phyloP scores from a whole-genome alignment of 2,888 invertebrate species.

The Caenorhabditis doughertyi region DNA sequence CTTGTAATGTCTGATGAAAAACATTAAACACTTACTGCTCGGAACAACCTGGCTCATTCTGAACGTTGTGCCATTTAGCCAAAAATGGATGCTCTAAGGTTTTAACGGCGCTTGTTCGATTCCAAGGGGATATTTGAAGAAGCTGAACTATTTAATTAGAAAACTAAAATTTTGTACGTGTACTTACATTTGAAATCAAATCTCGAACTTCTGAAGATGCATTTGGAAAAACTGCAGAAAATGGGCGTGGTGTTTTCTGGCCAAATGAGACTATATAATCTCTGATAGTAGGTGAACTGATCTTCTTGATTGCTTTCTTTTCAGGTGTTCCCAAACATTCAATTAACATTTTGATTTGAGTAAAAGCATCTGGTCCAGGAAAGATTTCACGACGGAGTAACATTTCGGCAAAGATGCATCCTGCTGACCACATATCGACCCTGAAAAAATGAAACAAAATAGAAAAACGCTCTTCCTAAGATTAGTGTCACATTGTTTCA shows the following conservation, averaged over 20 bases:
- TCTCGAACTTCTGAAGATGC: constrained; percentile 83
- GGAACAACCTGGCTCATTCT: constrained; percentile 83
- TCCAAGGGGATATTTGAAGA: constrained; percentile 83
- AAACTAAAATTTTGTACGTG: neutral
- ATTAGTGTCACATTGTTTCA: neutral
- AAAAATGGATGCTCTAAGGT: constrained; percentile 84
- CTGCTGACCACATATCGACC: constrained; percentile 85
- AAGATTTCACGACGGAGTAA: constrained; percentile 84
- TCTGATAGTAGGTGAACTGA: constrained; percentile 83
- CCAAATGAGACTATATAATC: constrained; percentile 82
- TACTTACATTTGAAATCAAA: constrained; percentile 33
- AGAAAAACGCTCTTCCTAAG: too few relatives aligned
- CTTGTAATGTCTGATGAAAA: neutral
- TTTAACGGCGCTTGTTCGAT: constrained; percentile 83
- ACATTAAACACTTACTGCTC: constrained; percentile 45
- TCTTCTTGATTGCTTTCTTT: constrained; percentile 75
- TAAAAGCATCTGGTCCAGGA: constrained; percentile 81
- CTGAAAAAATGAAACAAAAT: constrained; percentile 75
- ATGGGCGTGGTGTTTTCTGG: constrained; percentile 79
- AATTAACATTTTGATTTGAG: constrained; percentile 83
- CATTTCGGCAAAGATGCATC: constrained; percentile 85
- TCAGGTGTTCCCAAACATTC: constrained; percentile 84
- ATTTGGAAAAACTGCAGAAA: constrained; percentile 83
- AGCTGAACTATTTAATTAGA: constrained; percentile 65
- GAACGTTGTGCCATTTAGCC: constrained; percentile 84